Percentiles rank a stretch among this genome's conserved stretches.
These are phyloP conservation scores for Poecile atricapillus DNA, from an alignment of 2,113 vertebrate genomes.

Conservation along the genomic window DNA sequence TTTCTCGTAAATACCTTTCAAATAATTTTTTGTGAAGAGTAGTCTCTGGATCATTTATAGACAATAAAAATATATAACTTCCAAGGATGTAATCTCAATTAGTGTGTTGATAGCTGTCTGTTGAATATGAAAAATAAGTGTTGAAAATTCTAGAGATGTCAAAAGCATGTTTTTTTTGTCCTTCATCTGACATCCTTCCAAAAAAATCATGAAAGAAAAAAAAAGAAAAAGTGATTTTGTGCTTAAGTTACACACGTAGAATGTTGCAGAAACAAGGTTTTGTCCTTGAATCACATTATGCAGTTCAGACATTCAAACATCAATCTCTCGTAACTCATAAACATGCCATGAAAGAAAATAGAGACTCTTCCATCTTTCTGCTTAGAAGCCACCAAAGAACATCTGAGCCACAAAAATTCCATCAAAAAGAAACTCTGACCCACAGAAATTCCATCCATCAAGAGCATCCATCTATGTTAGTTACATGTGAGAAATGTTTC, in stretches of 20 bases:
- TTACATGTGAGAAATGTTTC: neutral
- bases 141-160: neutral
- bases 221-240: neutral
- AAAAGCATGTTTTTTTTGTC: neutral
- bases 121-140: neutral
- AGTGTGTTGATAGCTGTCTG: rapidly evolving
- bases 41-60: neutral
- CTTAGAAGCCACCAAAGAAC: neutral
- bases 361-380: neutral
- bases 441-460: neutral
- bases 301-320: neutral
- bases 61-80: neutral
- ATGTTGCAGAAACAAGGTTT: neutral
- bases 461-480: neutral
- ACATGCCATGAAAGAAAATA: neutral
- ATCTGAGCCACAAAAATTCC: neutral
- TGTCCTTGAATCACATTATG: neutral
- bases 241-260: neutral
- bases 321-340: neutral
- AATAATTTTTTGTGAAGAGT: neutral
- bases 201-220: neutral
- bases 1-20: neutral
- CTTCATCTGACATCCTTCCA: neutral
- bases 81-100: neutral
- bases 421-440: neutral